phyloP scores from a whole-genome alignment of 2,888 invertebrate species.

The Drosophila barbarae region DNA sequence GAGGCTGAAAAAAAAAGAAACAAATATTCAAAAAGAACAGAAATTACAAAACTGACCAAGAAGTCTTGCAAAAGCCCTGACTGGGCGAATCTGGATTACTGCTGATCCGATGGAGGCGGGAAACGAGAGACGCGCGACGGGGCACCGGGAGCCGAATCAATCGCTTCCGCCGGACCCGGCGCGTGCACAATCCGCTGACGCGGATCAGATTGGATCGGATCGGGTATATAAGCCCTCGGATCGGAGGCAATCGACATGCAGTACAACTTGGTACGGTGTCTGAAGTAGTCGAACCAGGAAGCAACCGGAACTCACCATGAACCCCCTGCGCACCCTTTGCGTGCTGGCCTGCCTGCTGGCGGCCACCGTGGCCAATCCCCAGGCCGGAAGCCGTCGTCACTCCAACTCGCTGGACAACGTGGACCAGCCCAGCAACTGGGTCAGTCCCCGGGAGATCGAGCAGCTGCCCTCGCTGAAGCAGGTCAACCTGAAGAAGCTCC shows the following conservation, averaged over 20 bases:
- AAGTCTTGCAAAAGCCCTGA: conserved; percentile 27
- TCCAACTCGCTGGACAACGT: conserved; percentile 47
- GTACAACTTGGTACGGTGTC: conserved; percentile 58
- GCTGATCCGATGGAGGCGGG: conserved; percentile 24
- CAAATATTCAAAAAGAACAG: not conserved
- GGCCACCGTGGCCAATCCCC: conserved; percentile 49
- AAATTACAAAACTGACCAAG: conserved; percentile 24
- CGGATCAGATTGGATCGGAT: conserved; percentile 4
- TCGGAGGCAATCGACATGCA: conserved; percentile 38
- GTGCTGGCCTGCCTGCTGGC: conserved; percentile 63
- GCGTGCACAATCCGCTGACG: conserved; percentile 16
- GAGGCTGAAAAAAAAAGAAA: conserved; percentile 3
- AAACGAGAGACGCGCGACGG: not conserved
- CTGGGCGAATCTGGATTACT: conserved; percentile 1
- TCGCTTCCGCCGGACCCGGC: conserved; percentile 14
- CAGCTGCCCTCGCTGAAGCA: conserved; percentile 65
- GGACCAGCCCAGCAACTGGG: conserved; percentile 71
- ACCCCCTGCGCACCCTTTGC: conserved; percentile 60
- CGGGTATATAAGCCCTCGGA: conserved; percentile 50
- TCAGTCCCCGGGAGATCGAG: conserved; percentile 63
- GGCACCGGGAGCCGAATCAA: conserved; percentile 10
- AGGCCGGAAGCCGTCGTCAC: conserved; percentile 15
- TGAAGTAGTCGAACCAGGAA: conserved; percentile 24
- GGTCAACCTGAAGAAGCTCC: conserved; percentile 63
- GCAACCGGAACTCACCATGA: conserved; percentile 54